Percentiles rank a stretch among this genome's conserved stretches.
phyloP scores from a whole-genome alignment of 2,797 vertebrate genomes.

The Leucoraja ocellata region DNA sequence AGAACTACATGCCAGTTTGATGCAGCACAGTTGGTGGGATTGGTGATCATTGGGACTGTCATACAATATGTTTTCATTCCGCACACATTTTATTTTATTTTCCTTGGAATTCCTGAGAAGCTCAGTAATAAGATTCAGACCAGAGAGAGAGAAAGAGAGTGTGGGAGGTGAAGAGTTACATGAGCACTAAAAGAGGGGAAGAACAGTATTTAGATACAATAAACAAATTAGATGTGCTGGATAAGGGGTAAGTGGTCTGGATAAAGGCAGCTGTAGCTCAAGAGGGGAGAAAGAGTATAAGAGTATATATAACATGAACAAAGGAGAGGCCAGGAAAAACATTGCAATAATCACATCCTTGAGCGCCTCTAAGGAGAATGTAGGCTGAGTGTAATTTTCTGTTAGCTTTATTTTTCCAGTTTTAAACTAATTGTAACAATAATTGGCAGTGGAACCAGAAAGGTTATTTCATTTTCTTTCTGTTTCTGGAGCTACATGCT shows the following conservation, averaged over 20 bases:
- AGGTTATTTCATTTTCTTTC: not conserved
- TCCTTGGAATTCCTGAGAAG: not conserved
- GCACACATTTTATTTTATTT: not conserved
- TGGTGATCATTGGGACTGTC: not conserved
- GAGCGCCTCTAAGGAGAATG: not conserved
- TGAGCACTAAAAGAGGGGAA: not conserved
- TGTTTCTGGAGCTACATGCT: not conserved
- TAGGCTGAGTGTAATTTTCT: not conserved
- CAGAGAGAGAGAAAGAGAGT: not conserved
- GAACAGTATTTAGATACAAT: not conserved
- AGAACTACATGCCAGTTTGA: not conserved
- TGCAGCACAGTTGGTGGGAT: not conserved
- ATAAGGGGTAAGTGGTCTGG: not conserved
- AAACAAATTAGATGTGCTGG: not conserved
- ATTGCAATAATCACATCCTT: not conserved
- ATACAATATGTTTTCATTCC: not conserved
- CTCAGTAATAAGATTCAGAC: not conserved
- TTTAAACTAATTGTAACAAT: not conserved
- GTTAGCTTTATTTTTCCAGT: not conserved
- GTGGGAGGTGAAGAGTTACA: not conserved
- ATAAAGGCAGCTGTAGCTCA: too few species aligned
- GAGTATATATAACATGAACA: not conserved
- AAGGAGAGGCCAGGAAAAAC: not conserved
- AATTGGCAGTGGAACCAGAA: not conserved
- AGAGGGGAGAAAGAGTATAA: not conserved